These are phyloP conservation scores for Lycia hirtaria DNA, from an alignment of 2,888 invertebrate genomes.

Conservation along the genomic window DNA sequence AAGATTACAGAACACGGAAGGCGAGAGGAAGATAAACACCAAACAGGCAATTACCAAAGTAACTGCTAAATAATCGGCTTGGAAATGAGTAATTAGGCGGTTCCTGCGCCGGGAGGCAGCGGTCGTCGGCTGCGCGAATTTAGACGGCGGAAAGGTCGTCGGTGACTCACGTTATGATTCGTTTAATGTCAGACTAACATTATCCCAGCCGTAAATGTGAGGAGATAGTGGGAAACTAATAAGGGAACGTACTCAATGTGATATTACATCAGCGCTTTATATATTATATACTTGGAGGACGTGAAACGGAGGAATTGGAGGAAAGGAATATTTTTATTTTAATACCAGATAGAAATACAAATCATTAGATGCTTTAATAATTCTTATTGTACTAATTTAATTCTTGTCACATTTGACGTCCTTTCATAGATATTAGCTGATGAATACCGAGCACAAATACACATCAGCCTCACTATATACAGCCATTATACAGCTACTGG, in stretches of 20 bases:
- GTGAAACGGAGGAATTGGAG: neutral
- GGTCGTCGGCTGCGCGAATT: slow-evolving; percentile 77
- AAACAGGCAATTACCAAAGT: slow-evolving; percentile 14
- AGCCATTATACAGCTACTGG: slow-evolving; percentile 37
- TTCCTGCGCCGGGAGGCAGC: slow-evolving; percentile 45
- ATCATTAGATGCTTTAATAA: neutral
- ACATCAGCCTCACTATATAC: slow-evolving; percentile 6
- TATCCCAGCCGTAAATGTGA: slow-evolving; percentile 29
- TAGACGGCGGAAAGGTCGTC: slow-evolving; percentile 75
- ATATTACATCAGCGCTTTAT: neutral
- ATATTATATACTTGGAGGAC: no score
- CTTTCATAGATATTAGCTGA: neutral
- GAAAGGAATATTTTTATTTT: neutral
- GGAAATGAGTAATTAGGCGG: slow-evolving; percentile 55
- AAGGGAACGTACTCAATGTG: slow-evolving; percentile 19
- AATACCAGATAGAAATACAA: neutral
- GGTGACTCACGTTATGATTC: slow-evolving; percentile 68
- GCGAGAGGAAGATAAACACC: slow-evolving; percentile 1
- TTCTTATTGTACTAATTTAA: neutral
- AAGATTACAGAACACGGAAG: slow-evolving; percentile 23
- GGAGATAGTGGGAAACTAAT: slow-evolving; percentile 36
- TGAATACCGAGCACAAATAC: no score
- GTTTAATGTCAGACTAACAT: slow-evolving; percentile 35
- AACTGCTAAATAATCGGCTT: slow-evolving; percentile 25
- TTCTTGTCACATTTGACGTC: slow-evolving; percentile 16